Evolutionary conservation across 2,797 vertebrate genomes (phyloP), one percentile per base, ranked within the genome.

Genomic region (Tachyglossus aculeatus): DNA sequence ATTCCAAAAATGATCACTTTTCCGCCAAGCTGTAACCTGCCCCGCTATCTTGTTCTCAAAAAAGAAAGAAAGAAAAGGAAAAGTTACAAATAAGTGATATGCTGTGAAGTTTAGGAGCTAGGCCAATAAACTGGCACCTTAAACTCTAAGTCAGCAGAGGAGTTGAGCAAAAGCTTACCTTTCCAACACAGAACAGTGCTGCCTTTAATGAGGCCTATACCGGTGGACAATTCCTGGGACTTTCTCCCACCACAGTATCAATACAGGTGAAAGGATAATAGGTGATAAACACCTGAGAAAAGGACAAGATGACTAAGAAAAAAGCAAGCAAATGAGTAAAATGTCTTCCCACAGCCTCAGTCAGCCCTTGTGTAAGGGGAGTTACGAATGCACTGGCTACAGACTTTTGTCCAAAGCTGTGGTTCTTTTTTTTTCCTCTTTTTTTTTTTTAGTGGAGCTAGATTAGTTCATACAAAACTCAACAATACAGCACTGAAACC

Each of bases 401-500:
- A 98, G 96, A 98, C 95, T 97, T 96, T 96, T 98, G 96, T 98
- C 95, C 97, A 96, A 93, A 98, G 96, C 95, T 95, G 94, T 94
- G 94, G 92, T 91, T 94, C 93, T 91, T 94, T 96, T 88, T 81
- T 73, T 39, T 95, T 82, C 94, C 95, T 92, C 94, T 91, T 89
- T 93, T 95, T 95, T 95, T 96, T 98, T 89, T 96, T 96, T 94
- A 95, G 94, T 95, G 95, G 96, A 96, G 96, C 96, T 98, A 99
- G 97, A 99, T 99, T 99, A 99, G 96, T 98, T 99, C 96, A 98
- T 99, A 99, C 96, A 99, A 98, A 98, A 98, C 96, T 98, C 97
- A 98, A 99, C 97, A 98, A 99, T 98, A 96, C 96, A 93, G 95
- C 96, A 96, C 95, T 98, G 97, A 98, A 97, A 98, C 96, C 96